phyloP scores from a whole-genome alignment of 2,888 invertebrate species.

The Euspilapteryx auroguttella region DNA sequence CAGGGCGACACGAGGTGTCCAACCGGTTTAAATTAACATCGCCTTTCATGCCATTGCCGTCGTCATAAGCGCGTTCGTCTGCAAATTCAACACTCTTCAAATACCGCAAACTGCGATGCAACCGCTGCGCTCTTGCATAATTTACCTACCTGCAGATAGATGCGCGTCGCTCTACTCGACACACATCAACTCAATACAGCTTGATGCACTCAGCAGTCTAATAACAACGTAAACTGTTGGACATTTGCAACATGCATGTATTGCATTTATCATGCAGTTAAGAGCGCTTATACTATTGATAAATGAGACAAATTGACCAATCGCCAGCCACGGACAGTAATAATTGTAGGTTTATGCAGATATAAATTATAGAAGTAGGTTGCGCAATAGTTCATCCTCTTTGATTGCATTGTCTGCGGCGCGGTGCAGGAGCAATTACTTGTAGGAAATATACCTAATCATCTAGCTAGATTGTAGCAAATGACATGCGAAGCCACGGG shows the following conservation, averaged over 20 bases:
- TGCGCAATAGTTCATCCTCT: constrained; percentile 38
- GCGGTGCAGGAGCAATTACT: constrained; percentile 15
- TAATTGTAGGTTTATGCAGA: too few species aligned
- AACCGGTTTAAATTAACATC: constrained; percentile 50
- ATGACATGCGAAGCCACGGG: too few species aligned
- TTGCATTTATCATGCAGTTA: too few species aligned
- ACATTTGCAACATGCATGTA: too few species aligned
- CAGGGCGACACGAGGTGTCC: constrained; percentile 43
- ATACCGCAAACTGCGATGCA: too few species aligned
- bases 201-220: too few species aligned
- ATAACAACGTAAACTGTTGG: too few species aligned
- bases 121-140: constrained; percentile 15
- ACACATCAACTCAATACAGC: too few species aligned
- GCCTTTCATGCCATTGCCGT: constrained; percentile 20
- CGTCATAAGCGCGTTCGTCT: constrained; percentile 49
- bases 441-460: constrained; percentile 10
- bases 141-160: background rate
- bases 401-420: constrained; percentile 16
- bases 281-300: too few species aligned
- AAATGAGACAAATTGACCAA: too few species aligned
- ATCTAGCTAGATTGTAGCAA: too few species aligned
- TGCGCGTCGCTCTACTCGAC: constrained; percentile 1
- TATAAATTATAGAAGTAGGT: constrained; percentile 12
- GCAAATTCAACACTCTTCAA: constrained; percentile 53
- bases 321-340: too few species aligned